Evolutionary conservation across 2,797 vertebrate species (phyloP).

Genomic region (Cichlasoma orientale): DNA sequence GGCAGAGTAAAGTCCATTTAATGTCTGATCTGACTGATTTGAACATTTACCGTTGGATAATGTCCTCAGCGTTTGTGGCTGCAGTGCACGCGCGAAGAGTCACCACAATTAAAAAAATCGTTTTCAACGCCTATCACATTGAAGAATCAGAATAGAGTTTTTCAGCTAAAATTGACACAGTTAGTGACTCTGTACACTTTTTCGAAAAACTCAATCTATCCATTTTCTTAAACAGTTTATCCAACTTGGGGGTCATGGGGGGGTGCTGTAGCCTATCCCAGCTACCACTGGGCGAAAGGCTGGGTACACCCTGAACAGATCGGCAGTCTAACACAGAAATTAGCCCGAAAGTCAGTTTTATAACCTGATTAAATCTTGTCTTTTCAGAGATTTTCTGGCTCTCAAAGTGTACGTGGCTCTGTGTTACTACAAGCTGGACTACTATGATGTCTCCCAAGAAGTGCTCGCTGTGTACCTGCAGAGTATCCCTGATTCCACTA

Average conservation of each 20-base stretch:
- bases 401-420: slow-evolving; percentile 97
- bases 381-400: slow-evolving; percentile 90
- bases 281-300: neutral
- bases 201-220: too few species aligned
- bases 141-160: neutral
- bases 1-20: neutral
- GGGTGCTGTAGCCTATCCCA: too few species aligned
- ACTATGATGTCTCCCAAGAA: slow-evolving; percentile 97
- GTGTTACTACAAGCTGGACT: slow-evolving; percentile 98
- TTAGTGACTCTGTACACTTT: too few species aligned
- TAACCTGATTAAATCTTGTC: neutral
- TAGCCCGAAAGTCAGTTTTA: neutral
- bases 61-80: neutral
- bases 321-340: neutral
- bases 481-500: slow-evolving; percentile 94
- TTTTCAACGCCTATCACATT: neutral
- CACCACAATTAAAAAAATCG: neutral
- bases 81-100: neutral
- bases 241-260: too few species aligned
- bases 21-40: neutral
- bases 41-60: neutral
- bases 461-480: slow-evolving; percentile 96
- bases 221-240: too few species aligned
- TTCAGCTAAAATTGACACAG: too few species aligned
- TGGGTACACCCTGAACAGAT: neutral